Evolutionary conservation across 2,888 invertebrate species (phyloP).

Genomic region (Cantharis nigra): DNA sequence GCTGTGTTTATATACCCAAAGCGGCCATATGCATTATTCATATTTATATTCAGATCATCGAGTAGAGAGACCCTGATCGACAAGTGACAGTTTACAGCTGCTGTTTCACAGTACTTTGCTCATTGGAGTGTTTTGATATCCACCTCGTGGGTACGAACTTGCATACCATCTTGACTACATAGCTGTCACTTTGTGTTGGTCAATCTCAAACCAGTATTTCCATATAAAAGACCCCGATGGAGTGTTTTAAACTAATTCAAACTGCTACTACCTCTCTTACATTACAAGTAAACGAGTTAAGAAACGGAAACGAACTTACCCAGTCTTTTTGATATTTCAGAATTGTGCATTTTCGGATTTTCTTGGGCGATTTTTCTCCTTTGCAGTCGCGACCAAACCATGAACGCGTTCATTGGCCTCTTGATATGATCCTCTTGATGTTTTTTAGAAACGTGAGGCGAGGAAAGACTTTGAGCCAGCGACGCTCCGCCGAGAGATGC

Average conservation of each 20-base stretch:
- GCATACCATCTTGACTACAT: constrained; percentile 34
- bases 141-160: constrained; percentile 35
- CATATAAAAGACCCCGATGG: not conserved
- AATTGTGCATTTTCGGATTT: constrained; percentile 98
- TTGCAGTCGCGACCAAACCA: constrained; percentile 96
- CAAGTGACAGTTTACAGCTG: constrained; percentile 58
- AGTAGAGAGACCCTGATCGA: constrained; percentile 50
- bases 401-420: constrained; percentile 97
- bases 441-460: constrained; percentile 59
- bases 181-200: constrained; percentile 36
- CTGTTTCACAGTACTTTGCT: constrained; percentile 52
- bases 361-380: constrained; percentile 95
- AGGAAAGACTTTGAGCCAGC: constrained; percentile 62
- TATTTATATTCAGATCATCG: constrained; percentile 51
- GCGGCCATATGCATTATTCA: constrained; percentile 52
- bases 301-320: constrained; percentile 62
- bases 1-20: constrained; percentile 49
- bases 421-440: constrained; percentile 89
- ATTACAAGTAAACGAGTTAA: not conserved
- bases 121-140: constrained; percentile 51
- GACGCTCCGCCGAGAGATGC: constrained; percentile 60
- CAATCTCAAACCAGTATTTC: constrained; percentile 25
- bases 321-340: constrained; percentile 92
- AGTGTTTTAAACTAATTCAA: not conserved
- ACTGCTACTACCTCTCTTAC: not conserved